Evolutionary conservation across 2,888 invertebrate species (phyloP).

Genomic region (Litoditis marina): DNA sequence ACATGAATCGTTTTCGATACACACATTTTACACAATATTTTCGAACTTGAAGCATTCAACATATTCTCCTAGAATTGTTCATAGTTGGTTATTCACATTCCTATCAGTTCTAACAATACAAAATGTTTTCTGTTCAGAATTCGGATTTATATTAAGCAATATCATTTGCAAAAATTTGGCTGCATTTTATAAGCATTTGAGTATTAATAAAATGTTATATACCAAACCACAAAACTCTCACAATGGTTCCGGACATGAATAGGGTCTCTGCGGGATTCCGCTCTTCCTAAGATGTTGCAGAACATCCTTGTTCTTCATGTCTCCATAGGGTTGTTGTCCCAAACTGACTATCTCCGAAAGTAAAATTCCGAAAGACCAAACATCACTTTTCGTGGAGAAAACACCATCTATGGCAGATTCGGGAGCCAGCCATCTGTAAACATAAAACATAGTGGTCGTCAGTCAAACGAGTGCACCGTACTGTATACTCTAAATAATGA

Average conservation of each 20-base stretch:
- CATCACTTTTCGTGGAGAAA: constrained; percentile 92
- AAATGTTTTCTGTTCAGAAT: too few species aligned
- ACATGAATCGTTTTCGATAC: too few species aligned
- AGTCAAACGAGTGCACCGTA: background rate
- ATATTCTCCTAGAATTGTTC: too few species aligned
- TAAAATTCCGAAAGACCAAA: constrained; percentile 75
- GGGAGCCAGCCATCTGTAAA: constrained; percentile 87
- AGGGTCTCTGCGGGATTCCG: constrained; percentile 72
- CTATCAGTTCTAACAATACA: too few species aligned
- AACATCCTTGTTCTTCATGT: constrained; percentile 72
- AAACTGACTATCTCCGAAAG: constrained; percentile 95
- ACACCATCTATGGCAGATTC: constrained; percentile 92
- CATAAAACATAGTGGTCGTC: background rate
- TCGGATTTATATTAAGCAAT: too few species aligned
- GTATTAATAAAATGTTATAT: too few species aligned
- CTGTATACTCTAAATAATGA: too few species aligned
- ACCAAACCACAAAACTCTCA: constrained; percentile 56
- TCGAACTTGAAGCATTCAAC: too few species aligned
- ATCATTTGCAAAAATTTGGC: background rate
- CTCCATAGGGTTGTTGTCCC: constrained; percentile 94
- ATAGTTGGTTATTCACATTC: too few species aligned
- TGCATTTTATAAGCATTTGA: too few species aligned
- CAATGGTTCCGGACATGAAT: constrained; percentile 77
- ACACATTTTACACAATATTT: too few species aligned
- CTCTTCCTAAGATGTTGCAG: constrained; percentile 75